Evolutionary conservation across 2,113 vertebrate genomes (phyloP).

Genomic region (Thryonomys swinderianus): DNA sequence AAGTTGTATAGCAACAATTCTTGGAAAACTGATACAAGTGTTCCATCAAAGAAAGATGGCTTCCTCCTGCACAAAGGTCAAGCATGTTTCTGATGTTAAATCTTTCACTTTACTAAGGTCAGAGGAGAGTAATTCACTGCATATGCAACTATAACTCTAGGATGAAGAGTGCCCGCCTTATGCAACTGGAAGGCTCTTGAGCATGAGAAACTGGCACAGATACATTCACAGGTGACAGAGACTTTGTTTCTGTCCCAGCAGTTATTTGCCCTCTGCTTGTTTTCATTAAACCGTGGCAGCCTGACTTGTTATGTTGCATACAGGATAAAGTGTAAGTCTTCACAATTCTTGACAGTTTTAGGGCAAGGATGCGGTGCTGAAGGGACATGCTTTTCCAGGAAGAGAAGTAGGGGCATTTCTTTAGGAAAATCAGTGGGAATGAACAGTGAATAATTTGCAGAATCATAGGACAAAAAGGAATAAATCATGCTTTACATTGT

Average conservation of each 20-base stretch:
- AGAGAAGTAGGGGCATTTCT: neutral
- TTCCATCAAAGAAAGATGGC: neutral
- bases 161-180: neutral
- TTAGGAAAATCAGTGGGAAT: neutral
- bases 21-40: neutral
- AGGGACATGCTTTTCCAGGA: neutral
- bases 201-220: neutral
- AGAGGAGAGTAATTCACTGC: neutral
- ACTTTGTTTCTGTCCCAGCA: neutral
- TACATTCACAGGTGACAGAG: neutral
- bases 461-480: neutral
- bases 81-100: neutral
- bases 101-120: neutral
- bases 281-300: neutral
- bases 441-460: neutral
- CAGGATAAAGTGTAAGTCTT: neutral
- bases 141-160: neutral
- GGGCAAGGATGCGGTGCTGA: neutral
- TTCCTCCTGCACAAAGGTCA: neutral
- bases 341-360: neutral
- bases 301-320: neutral
- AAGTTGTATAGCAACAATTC: neutral
- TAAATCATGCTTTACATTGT: neutral
- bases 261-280: too few relatives aligned
- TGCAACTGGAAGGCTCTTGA: rapidly evolving